Conservation (phyloP, 2,888 invertebrate genomes). For the Tholera decimalis region DNA sequence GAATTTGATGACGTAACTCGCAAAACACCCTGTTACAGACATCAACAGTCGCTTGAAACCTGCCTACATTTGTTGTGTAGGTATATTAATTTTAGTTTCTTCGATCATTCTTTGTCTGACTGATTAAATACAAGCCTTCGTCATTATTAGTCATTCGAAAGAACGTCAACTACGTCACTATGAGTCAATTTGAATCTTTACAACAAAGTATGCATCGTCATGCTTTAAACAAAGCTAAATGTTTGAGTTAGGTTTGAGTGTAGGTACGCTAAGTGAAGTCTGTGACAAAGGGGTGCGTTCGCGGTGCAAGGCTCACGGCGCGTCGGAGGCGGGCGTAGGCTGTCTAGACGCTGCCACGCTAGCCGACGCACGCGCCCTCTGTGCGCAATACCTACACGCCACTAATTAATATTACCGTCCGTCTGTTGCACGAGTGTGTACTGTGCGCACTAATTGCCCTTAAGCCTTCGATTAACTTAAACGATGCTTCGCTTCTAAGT, state of each 20-base stretch:
- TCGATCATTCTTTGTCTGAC: not conserved
- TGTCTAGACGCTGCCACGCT: constrained; percentile 77
- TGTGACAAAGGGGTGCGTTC: constrained; percentile 66
- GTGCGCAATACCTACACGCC: constrained; percentile 63
- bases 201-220: constrained; percentile 19
- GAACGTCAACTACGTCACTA: constrained; percentile 2
- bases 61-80: not conserved
- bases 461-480: constrained; percentile 64
- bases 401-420: constrained; percentile 78
- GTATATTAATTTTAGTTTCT: not conserved
- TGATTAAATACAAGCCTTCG: not conserved
- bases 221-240: constrained; percentile 38
- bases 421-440: constrained; percentile 66
- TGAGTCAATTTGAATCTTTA: constrained; percentile 27
- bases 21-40: not conserved
- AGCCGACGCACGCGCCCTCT: constrained; percentile 67
- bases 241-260: constrained; percentile 36
- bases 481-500: constrained; percentile 31
- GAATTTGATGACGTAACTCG: not conserved
- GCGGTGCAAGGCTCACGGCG: constrained; percentile 51
- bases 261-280: constrained; percentile 50
- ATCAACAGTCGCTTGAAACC: not conserved
- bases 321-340: constrained; percentile 65
- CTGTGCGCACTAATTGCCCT: constrained; percentile 60
- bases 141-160: constrained; percentile 14